Evolutionary conservation across 2,797 vertebrate species (phyloP).

Genomic region (Pseudomugil tenellus): DNA sequence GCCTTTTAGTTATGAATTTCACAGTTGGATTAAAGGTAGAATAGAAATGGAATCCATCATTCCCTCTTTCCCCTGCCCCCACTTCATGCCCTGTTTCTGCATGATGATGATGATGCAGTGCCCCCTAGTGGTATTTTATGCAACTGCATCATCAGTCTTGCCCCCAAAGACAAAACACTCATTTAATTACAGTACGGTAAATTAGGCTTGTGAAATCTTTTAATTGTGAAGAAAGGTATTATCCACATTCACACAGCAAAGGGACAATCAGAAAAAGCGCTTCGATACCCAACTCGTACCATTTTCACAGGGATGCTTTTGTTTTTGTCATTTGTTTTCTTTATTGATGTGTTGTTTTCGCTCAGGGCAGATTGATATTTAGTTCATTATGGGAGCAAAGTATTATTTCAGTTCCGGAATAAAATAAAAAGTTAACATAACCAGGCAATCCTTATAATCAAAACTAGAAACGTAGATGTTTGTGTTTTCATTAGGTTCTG

Average conservation of each 20-base stretch:
- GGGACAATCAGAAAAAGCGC: neutral
- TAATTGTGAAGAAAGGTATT: conserved; percentile 1
- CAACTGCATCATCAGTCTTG: neutral
- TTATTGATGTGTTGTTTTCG: neutral
- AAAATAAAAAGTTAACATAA: neutral
- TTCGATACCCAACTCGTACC: neutral
- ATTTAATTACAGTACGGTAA: neutral
- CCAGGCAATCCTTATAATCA: neutral
- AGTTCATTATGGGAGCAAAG: neutral
- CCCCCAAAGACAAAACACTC: neutral
- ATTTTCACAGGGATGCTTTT: neutral
- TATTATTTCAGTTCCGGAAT: neutral
- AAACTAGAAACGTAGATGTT: neutral
- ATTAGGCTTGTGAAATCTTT: neutral
- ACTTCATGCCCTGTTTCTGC: conserved; percentile 13
- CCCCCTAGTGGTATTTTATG: conserved; percentile 66
- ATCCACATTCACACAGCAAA: neutral
- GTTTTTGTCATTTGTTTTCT: neutral
- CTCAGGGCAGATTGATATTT: neutral
- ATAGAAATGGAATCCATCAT: conserved; percentile 76
- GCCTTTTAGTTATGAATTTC: conserved; percentile 76
- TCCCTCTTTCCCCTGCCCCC: conserved; percentile 16
- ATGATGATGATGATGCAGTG: conserved; percentile 56
- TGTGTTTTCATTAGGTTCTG: neutral
- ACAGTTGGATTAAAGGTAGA: conserved; percentile 79